Conservation (phyloP, 2,888 invertebrate genomes). For the Dioctria linearis region DNA sequence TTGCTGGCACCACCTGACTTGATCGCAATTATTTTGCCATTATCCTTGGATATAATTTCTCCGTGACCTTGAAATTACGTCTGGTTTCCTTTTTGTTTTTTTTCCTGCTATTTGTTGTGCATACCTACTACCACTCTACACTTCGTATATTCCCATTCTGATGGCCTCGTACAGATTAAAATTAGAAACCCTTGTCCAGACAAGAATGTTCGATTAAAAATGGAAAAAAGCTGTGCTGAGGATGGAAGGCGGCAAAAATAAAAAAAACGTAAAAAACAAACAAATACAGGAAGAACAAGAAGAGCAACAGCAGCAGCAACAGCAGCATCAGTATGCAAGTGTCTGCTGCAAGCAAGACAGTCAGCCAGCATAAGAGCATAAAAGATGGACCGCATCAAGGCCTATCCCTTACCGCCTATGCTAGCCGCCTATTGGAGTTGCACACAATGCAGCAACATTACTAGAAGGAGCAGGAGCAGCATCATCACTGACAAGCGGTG, state of each 20-base stretch:
- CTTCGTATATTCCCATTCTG: slow-evolving; percentile 32
- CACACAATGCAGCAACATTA: background rate
- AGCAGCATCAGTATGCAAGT: background rate
- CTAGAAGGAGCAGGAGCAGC: background rate
- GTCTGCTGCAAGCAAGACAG: background rate
- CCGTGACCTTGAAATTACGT: slow-evolving; percentile 36
- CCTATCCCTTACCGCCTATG: no score
- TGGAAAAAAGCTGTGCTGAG: slow-evolving; percentile 11
- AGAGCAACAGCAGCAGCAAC: background rate
- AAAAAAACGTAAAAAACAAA: slow-evolving; percentile 23
- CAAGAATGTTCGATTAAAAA: slow-evolving; percentile 51
- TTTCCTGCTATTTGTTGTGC: background rate
- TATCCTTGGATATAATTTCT: slow-evolving; percentile 50
- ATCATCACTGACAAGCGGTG: slow-evolving; percentile 19
- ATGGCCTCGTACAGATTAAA: slow-evolving; percentile 49
- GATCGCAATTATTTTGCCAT: slow-evolving; percentile 50
- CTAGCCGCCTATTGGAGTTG: background rate
- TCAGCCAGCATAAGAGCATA: slow-evolving; percentile 22
- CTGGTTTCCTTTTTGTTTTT: slow-evolving; percentile 19
- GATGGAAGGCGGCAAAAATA: slow-evolving; percentile 6
- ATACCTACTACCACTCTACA: slow-evolving; percentile 8
- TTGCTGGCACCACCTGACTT: slow-evolving; percentile 22
- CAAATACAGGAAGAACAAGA: background rate
- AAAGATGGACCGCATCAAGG: slow-evolving; percentile 12
- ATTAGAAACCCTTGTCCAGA: slow-evolving; percentile 50